Conservation (phyloP, 2,888 invertebrate species). For the Drosophila lutescens region DNA sequence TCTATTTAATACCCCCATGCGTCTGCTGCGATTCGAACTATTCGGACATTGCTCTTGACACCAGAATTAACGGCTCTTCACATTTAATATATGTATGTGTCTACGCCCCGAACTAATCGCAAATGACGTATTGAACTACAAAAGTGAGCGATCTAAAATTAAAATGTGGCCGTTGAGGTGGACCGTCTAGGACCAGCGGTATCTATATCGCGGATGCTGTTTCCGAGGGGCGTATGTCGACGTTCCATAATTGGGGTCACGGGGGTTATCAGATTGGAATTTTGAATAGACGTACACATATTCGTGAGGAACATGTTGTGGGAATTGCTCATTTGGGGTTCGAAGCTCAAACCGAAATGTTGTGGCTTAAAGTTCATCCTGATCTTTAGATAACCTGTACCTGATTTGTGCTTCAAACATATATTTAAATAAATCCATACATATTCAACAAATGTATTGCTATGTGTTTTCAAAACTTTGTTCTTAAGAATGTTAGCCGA, state of each 20-base stretch:
- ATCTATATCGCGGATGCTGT: constrained; percentile 19
- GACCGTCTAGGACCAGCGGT: too few relatives aligned
- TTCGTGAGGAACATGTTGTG: neutral
- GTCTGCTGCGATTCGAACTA: constrained; percentile 20
- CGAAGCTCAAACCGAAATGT: constrained; percentile 5
- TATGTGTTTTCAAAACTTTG: neutral
- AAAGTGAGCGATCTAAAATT: constrained; percentile 21
- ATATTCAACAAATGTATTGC: too few relatives aligned
- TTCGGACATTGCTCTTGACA: constrained; percentile 20
- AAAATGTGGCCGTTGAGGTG: constrained; percentile 13
- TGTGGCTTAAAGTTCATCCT: neutral
- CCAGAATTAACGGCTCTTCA: constrained; percentile 7
- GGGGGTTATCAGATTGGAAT: constrained; percentile 14
- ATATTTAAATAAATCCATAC: neutral
- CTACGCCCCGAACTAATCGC: constrained; percentile 17
- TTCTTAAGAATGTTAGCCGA: neutral
- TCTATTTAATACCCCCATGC: constrained; percentile 42
- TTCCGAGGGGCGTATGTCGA: constrained; percentile 19
- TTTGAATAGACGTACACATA: neutral
- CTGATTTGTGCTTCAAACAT: neutral
- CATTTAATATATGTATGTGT: constrained; percentile 8
- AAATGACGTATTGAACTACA: constrained; percentile 35
- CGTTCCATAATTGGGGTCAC: constrained; percentile 18
- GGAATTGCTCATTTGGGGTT: constrained; percentile 1
- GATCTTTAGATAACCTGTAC: neutral